Evolutionary conservation across 2,113 vertebrate genomes (phyloP), one percentile per base, ranked within the genome.

Genomic region (Xerus inauris): DNA sequence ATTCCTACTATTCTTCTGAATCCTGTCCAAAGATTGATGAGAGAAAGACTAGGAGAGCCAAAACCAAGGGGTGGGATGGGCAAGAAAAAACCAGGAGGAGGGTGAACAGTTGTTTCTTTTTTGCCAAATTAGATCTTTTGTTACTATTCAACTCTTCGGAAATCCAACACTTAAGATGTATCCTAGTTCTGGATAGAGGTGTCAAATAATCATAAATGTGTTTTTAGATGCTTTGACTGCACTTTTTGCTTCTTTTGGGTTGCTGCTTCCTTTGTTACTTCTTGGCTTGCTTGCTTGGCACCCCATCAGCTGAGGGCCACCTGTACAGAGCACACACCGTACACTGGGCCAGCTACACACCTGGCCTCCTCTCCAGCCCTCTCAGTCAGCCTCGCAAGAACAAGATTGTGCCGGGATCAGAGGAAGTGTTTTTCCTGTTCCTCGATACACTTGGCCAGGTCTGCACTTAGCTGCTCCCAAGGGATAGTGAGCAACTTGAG

Each of bases 241-340:
- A 12, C 51, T 22, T 92, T 57, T 82, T 84, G 26, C 65, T 84
- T 84, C 32, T 38, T 88, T 89, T 75, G 38, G 54, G n/a, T 45
- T 83, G 76, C 4, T 5, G 10, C 20, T 16, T 45, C 35, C 75
- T 87, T 59, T 4, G 6, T 35, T 45, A 16, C 28, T 73, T 77
- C n/a, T 40, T 12, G 57, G 16, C 62, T 24, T 59, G 28, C 17
- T 8, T 16, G 9, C 10, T 20, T 2, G 73, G 22, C 14, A 8
- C 14, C n/a, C 71, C n/a, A 16, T 42, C 30, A 30, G 19, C 8
- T n/a, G 26, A n/a, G 24, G 22, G 65, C 49, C 64, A 35, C 67
- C 40, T 19, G 3, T 20, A 8, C 4, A 24, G 47, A 38, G 16
- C 12, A 1, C 1, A 32, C 1, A 0, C 40, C 26, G 4, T 1